Conservation (phyloP, 2,113 vertebrate species). For the Dasyprocta punctata region DNA sequence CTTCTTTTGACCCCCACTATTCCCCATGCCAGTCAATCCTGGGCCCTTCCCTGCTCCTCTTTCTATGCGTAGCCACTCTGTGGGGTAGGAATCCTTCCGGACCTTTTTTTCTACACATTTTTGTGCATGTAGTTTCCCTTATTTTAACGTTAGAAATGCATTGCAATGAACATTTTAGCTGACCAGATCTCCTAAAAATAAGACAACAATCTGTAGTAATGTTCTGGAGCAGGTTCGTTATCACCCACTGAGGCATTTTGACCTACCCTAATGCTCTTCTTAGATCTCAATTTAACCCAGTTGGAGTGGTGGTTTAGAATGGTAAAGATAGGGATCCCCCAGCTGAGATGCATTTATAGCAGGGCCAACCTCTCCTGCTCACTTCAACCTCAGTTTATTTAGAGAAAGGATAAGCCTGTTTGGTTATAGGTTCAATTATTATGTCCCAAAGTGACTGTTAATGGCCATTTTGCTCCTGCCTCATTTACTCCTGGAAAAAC, state of each 20-base stretch:
- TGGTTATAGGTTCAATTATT: not conserved
- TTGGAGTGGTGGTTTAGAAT: not conserved
- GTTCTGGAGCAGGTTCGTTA: not conserved
- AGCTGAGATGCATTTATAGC: not conserved
- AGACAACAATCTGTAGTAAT: not conserved
- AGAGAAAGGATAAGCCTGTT: not conserved
- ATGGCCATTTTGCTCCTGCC: not conserved
- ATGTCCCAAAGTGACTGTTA: not conserved
- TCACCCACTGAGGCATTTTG: not conserved
- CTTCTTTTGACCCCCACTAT: not conserved
- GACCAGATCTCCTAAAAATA: not conserved
- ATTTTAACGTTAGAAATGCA: slow-evolving; percentile 27
- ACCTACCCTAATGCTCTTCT: not conserved
- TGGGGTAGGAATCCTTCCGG: not conserved
- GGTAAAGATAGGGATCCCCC: not conserved
- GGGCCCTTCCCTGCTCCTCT: not conserved
- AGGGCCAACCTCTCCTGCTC: not conserved
- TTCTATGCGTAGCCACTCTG: not conserved
- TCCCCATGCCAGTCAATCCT: not conserved
- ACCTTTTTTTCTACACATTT: not conserved
- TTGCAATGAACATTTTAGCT: not conserved
- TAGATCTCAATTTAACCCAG: not conserved
- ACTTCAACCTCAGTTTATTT: not conserved
- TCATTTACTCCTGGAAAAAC: not conserved
- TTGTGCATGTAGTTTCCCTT: not conserved